Conservation (phyloP, 2,113 vertebrate species). For the Pollimyrus isidori region DNA sequence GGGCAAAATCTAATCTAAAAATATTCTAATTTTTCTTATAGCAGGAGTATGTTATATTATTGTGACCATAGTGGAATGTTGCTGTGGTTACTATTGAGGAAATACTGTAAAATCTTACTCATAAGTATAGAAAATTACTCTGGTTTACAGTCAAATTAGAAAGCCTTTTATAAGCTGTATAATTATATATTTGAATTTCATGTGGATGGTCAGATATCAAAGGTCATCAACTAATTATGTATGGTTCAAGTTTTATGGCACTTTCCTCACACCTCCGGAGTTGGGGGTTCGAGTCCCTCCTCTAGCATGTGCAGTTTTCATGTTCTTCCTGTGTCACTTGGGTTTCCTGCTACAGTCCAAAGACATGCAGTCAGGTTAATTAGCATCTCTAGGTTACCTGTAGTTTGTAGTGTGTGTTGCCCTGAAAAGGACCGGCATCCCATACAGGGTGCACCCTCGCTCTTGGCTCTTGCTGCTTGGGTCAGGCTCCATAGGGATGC, state of each 20-base stretch:
- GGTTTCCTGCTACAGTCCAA: neutral
- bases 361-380: neutral
- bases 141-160: neutral
- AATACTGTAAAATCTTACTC: neutral
- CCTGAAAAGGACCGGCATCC: neutral
- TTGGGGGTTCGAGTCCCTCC: neutral
- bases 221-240: neutral
- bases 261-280: neutral
- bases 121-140: neutral
- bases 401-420: neutral
- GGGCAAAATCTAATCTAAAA: neutral
- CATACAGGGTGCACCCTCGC: neutral
- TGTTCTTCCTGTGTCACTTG: neutral
- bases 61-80: neutral
- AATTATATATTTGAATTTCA: neutral
- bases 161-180: neutral
- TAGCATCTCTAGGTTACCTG: neutral
- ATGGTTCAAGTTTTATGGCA: neutral
- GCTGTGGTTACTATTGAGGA: neutral
- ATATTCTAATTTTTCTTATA: neutral
- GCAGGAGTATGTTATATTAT: neutral
- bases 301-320: neutral
- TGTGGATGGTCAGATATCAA: neutral
- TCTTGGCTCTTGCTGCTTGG: neutral
- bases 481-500: neutral